Base-by-base conservation (phyloP, 2,888 invertebrate species). In the Andrena hattorfiana region DNA sequence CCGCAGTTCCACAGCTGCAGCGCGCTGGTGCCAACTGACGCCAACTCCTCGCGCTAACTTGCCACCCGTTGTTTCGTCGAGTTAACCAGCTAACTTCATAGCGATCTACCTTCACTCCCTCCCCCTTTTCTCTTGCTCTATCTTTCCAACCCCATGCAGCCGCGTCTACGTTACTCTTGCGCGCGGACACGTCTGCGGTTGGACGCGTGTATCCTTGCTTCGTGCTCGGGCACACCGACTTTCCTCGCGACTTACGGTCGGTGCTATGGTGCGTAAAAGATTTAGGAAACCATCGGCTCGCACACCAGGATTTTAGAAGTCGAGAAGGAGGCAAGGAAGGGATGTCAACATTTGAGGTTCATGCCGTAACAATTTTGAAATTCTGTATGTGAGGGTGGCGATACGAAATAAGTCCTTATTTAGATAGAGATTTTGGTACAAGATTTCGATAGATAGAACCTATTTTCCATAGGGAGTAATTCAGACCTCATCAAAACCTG, bases 31-130 rank as follows among this genome's bases (percentile, higher is more conserved):
- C 87, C 85, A 92, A 93, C 92, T 91, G 91, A 86, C 90, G 90
- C 89, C 89, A 90, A 92, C 91, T 92, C 91, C 90, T 87, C 89
- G 85, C 87, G 88, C 89, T 89, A 92, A 93, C 92, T 92, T 91
- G 87, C 87, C 88, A 86, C 90, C 56, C 88, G 91, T 92, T 92
- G 93, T 93, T 93, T 92, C 92, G 90, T 87, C 87, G 90, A 91
- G 91, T 93, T 92, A 92, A 92, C 92, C 92, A 91, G 90, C 91
- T 89, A 93, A 93, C 93, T 93, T 92, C 88, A 86, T 87, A 85
- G 88, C 90, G 88, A 92, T 91, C 92, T 88, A 90, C 87, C 87
- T 85, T 82, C 83, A 84, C 85, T 83, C 75, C 49, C 51, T 23
- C 32, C 8, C 35, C 86, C 83, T 77, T 70, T 78, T 69, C 67